Base-by-base conservation (phyloP, 2,113 vertebrate genomes). In the Microcebus lehilahytsara region DNA sequence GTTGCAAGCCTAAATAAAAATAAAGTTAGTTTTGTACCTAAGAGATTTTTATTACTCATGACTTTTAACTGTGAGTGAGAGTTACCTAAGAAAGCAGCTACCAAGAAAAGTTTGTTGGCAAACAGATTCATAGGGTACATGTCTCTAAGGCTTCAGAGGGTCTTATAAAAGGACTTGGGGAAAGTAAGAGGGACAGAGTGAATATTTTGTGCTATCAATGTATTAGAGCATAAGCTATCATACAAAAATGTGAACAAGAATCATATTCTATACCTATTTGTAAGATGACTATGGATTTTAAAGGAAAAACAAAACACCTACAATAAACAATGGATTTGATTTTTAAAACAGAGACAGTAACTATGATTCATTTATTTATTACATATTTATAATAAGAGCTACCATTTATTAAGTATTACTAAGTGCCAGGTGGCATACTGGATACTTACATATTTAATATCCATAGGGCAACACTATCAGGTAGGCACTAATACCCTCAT, bases 311-410 rank as follows among this genome's bases (percentile, higher is more conserved):
- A 69, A 95, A 93, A 93, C 0, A 87, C n/a, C 53, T 80, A 32
- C 22, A 89, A 86, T 17, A 93, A 97, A 93, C 53, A 77, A 79
- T 69, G 67, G 46, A 86, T 66, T 93, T 90, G 77, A 60, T 19
- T 60, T 62, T 71, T 86, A 34, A 66, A 91, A 91, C 1, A 91
- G n/a, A 69, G 6, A 71, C 11, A 37, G 32, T 27, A 86, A 78
- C 64, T 71, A 40, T 32, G 51, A 89, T 46, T 79, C 51, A 32
- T 6, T 71, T 87, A 72, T 9, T 62, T 27, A n/a, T 74, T 83
- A 83, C 2, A 66, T 40, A 74, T 51, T 77, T 46, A 37, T 46
- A 89, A 64, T 40, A 66, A 75, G 17, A 11, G 81, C 22, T 60
- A 71, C 16, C 3, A 49, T 37, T 84, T 27, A 71, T 1, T 85